phyloP scores from a whole-genome alignment of 2,888 invertebrate species.

The Hyalella azteca region DNA sequence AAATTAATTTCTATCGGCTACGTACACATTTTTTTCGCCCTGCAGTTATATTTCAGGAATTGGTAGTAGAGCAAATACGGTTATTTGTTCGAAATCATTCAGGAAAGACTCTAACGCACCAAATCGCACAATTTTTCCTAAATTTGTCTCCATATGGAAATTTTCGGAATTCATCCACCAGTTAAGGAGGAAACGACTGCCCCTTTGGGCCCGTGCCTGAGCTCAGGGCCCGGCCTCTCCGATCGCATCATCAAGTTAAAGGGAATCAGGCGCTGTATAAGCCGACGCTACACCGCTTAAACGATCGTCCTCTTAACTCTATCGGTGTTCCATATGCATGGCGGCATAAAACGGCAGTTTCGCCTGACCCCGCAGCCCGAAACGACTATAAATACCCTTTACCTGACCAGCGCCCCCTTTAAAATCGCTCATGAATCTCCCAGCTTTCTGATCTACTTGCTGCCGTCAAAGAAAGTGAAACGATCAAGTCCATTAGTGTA shows the following conservation, averaged over 20 bases:
- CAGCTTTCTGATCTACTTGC: neutral
- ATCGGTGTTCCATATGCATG: constrained; percentile 27
- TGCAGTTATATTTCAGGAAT: no score
- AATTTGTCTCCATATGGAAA: no score
- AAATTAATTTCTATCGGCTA: no score
- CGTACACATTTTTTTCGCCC: no score
- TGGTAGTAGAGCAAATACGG: no score
- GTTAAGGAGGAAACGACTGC: no score
- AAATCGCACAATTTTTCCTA: no score
- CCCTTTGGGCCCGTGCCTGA: no score
- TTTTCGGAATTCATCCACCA: no score
- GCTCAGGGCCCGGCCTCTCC: no score
- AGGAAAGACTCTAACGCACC: no score
- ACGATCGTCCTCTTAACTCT: constrained; percentile 15
- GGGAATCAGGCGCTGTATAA: neutral
- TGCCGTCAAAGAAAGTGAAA: constrained; percentile 3
- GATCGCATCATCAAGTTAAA: neutral
- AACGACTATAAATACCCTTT: constrained; percentile 19
- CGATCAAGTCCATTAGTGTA: neutral
- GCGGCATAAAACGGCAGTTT: constrained; percentile 6
- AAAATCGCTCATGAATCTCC: neutral
- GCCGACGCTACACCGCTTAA: neutral
- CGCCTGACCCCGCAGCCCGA: neutral
- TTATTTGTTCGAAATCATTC: no score
- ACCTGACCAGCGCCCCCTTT: constrained; percentile 18